Base-by-base conservation (phyloP, 1,140 invertebrate species). In the Drosophila paulistorum region DNA sequence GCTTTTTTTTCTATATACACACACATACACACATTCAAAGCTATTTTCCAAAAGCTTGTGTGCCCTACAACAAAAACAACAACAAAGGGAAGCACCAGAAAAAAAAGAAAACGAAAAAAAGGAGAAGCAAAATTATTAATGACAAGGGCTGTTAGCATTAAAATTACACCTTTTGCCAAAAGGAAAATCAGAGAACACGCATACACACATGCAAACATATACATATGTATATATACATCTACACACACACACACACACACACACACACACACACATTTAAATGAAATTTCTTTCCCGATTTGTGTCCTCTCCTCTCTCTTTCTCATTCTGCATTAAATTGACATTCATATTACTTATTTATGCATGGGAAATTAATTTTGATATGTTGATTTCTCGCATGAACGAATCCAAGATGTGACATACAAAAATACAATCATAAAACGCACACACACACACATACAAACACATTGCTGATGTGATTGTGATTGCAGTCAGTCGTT, bases 291-390 rank as follows among this genome's bases (percentile, higher is more conserved):
- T 51, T 23, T 10, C 17, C 20, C 45, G 7, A 20, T 51, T 48
- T 17, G 42, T 48, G 7, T 45, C 14, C 14, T 20, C 45, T 48
- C 20, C 14, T 51, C 58, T 45, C 10, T 17, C 33, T 69, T 48
- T 69, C 11, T 39, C 37, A 30, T 37, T 81, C 79, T 82, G 79
- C 83, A 86, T 87, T 86, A 82, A 87, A 87, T 82, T 86, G 82
- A 86, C 82, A 86, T 87, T 86, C 82, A 86, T 87, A 86, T 86
- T 87, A 86, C 82, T 86, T 86, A 86, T 86, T 86, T 86, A 86
- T 86, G 82, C 82, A 86, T 86, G 82, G 82, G 79, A 86, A 86
- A 86, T 86, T 86, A 86, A 87, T 86, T 86, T 87, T 87, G 79
- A 79, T 87, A 87, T 86, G 83, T 86, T 86, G 82, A 87, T 86